A percentile compares a stretch with the other conserved stretches of the same genome.
Evolutionary conservation across 2,888 invertebrate genomes (phyloP).

Genomic region (Xestia sexstrigata): DNA sequence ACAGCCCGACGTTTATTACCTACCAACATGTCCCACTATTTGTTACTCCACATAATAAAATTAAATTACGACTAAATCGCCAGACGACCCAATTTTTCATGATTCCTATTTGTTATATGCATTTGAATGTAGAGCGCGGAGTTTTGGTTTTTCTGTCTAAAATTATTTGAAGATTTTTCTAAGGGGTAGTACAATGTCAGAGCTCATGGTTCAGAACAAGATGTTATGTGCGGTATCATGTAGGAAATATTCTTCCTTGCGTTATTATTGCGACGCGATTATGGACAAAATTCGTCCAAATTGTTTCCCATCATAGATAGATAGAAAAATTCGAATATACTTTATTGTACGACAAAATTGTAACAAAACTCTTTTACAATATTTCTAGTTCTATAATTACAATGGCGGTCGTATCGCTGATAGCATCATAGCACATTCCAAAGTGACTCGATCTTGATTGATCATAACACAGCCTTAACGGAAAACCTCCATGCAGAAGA

Average conservation of each 20-base stretch:
- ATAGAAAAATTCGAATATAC: not conserved
- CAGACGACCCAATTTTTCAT: constrained; percentile 57
- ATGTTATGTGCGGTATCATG: not conserved
- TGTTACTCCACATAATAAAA: constrained; percentile 67
- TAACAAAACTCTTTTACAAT: not conserved
- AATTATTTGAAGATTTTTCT: not conserved
- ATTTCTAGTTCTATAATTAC: not conserved
- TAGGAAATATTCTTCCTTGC: not conserved
- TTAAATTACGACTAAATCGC: constrained; percentile 59
- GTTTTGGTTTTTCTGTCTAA: not conserved
- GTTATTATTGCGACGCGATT: not conserved
- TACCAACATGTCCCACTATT: constrained; percentile 65
- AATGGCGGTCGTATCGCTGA: not conserved
- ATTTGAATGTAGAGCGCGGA: constrained; percentile 31
- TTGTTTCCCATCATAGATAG: not conserved
- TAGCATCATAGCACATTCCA: not conserved
- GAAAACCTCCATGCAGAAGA: not conserved
- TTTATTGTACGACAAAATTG: not conserved
- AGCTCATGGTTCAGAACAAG: not conserved
- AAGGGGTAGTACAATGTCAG: constrained; percentile 10
- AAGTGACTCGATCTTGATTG: not conserved
- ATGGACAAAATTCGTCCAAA: not conserved
- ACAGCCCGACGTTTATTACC: constrained; percentile 69
- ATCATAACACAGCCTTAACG: not conserved
- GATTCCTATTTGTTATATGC: constrained; percentile 45